Percentiles rank a stretch among this genome's conserved stretches.
These are phyloP conservation scores for Ptilorrhoa leucosticta DNA, from an alignment of 2,113 vertebrate genomes.

Conservation along the genomic window DNA sequence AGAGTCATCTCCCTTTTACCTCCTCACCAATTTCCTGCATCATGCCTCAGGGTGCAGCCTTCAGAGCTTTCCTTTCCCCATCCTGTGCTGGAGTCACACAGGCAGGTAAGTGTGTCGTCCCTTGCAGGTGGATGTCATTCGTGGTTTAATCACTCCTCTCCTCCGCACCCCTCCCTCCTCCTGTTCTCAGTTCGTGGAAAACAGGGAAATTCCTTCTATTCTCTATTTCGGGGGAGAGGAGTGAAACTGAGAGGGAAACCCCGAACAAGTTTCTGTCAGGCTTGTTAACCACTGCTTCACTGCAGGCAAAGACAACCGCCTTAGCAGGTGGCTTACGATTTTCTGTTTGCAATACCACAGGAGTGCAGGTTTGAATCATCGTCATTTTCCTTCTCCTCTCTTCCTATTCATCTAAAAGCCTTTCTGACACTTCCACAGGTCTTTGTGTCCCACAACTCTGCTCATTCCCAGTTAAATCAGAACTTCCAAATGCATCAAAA, in stretches of 20 bases:
- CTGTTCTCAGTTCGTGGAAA: not conserved
- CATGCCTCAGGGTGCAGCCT: not conserved
- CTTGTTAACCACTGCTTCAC: not conserved
- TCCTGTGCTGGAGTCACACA: not conserved
- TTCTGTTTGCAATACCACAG: not conserved
- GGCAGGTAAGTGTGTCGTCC: not conserved
- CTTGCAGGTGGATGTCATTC: not conserved
- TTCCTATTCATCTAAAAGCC: not conserved
- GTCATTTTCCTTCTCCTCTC: not conserved
- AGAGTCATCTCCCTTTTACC: not conserved
- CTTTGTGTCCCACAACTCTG: not conserved
- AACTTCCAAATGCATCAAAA: not conserved
- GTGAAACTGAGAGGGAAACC: not conserved
- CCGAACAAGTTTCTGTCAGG: not conserved
- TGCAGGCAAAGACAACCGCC: not conserved
- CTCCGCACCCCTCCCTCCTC: not conserved
- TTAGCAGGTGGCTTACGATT: not conserved
- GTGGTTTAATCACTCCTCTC: not conserved
- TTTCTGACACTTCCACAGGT: not conserved
- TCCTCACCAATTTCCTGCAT: not conserved
- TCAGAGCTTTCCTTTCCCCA: not conserved
- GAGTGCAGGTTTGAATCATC: not conserved
- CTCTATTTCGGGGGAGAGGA: not conserved
- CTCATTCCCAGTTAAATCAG: not conserved
- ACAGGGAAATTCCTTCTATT: not conserved